phyloP scores from a whole-genome alignment of 1,140 invertebrate species.

The Drosophila murphyi region DNA sequence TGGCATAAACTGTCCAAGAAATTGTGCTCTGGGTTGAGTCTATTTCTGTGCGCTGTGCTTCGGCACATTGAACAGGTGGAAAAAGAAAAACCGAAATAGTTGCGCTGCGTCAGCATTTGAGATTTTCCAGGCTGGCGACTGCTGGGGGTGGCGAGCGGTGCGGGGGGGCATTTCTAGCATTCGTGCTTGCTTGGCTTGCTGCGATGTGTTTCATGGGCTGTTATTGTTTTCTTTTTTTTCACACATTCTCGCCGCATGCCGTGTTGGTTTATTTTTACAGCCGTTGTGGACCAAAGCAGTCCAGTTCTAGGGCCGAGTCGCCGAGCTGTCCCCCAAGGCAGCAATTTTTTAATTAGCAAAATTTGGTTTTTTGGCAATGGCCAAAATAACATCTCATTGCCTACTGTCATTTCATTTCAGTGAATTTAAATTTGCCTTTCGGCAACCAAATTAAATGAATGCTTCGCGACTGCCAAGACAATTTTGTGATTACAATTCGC shows the following conservation, averaged over 20 bases:
- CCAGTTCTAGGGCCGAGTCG: slow-evolving; percentile 12
- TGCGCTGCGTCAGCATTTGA: slow-evolving; percentile 56
- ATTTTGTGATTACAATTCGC: slow-evolving; percentile 63
- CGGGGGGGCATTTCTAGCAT: background rate
- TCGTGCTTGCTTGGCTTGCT: background rate
- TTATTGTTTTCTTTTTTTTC: slow-evolving; percentile 35
- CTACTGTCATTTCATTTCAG: slow-evolving; percentile 58
- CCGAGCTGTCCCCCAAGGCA: slow-evolving; percentile 12
- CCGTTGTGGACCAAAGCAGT: slow-evolving; percentile 45
- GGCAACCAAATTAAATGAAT: slow-evolving; percentile 55
- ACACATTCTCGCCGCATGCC: slow-evolving; percentile 59
- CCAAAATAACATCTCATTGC: slow-evolving; percentile 23
- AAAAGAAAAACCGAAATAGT: slow-evolving; percentile 52
- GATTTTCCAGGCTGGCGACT: slow-evolving; percentile 61
- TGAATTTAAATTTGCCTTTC: slow-evolving; percentile 70
- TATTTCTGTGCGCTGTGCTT: slow-evolving; percentile 44
- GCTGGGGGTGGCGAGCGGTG: background rate
- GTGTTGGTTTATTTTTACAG: slow-evolving; percentile 73
- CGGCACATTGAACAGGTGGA: slow-evolving; percentile 63
- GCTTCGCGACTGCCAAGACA: slow-evolving; percentile 44
- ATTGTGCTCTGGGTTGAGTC: slow-evolving; percentile 61
- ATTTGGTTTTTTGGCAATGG: slow-evolving; percentile 46
- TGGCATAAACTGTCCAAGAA: slow-evolving; percentile 12
- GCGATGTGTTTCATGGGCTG: background rate
- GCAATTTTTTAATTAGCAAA: slow-evolving; percentile 71